Base-by-base conservation (phyloP, 2,888 invertebrate species). In the Cartodere bifasciata region DNA sequence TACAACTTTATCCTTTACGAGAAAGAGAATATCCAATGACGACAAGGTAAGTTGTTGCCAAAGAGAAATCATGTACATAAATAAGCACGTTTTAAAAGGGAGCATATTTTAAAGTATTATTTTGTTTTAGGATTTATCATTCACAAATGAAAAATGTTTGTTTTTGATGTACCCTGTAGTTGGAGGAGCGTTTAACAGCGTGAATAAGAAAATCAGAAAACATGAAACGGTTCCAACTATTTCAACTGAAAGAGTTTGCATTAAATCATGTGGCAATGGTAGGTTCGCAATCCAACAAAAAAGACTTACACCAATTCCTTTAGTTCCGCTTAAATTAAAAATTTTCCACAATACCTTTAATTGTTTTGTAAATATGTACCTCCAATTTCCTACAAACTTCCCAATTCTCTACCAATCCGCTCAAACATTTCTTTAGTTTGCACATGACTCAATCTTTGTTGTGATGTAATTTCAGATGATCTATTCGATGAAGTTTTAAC, bases 91-190 rank as follows among this genome's bases (percentile, higher is more conserved):
- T n/a, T n/a, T n/a, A n/a, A n/a, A n/a, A n/a, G n/a, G n/a, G n/a
- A n/a, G n/a, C n/a, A n/a, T n/a, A n/a, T n/a, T n/a, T n/a, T n/a
- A 23, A 9, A 6, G 6, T 23, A 7, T 25, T 38, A 3, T 28
- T 33, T 20, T 28, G 31, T 41, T 41, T 28, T 56, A 76, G 71
- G 88, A 90, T 55, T 62, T 85, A 10, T 75, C 80, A 1, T 88
- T 90, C 59, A 79, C 82, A 2, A 80, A 88, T 49, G 73, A 74
- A 1, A 71, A 78, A 35, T 91, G 91, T 46, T 63, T 85, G 20
- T 86, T 85, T 60, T 69, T 91, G 65, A 81, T 90, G 72, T 91
- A 85, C 66, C 80, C 86, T 2, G 73, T 83, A 0, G 72, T 77
- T 49, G 90, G 90, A 4, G 90, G 91, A 0, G 67, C 65, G 2